A percentile compares a stretch with the other conserved stretches of the same genome.
These are phyloP conservation scores for Climacteris rufus DNA, from an alignment of 2,113 vertebrate genomes.

Conservation along the genomic window DNA sequence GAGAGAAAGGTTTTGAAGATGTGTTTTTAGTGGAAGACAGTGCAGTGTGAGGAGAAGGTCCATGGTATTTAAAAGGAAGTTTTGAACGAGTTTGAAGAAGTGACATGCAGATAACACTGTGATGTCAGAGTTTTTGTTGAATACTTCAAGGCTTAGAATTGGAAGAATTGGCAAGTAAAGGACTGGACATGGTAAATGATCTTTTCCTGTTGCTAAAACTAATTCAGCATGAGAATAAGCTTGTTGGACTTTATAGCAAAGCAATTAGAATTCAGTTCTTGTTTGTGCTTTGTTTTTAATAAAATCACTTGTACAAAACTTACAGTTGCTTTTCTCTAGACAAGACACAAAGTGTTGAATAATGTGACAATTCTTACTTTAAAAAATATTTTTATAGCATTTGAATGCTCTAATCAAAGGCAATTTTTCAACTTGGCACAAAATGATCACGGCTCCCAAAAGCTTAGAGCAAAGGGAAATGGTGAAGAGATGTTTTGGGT, in stretches of 20 bases:
- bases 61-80: background rate
- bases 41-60: background rate
- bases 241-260: background rate
- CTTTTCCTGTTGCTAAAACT: background rate
- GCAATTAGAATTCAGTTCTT: background rate
- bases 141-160: background rate
- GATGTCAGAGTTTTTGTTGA: background rate
- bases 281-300: background rate
- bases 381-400: background rate
- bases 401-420: background rate
- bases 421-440: background rate
- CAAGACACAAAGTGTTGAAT: background rate
- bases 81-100: background rate
- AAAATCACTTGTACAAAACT: background rate
- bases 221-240: background rate
- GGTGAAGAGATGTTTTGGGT: background rate
- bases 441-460: background rate
- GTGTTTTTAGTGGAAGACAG: background rate
- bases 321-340: background rate
- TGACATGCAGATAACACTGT: background rate
- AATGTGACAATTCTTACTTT: background rate
- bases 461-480: background rate
- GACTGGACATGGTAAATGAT: background rate
- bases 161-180: background rate
- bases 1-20: background rate